Evolutionary conservation across 2,797 vertebrate genomes (phyloP).

Genomic region (Trichosurus vulpecula): DNA sequence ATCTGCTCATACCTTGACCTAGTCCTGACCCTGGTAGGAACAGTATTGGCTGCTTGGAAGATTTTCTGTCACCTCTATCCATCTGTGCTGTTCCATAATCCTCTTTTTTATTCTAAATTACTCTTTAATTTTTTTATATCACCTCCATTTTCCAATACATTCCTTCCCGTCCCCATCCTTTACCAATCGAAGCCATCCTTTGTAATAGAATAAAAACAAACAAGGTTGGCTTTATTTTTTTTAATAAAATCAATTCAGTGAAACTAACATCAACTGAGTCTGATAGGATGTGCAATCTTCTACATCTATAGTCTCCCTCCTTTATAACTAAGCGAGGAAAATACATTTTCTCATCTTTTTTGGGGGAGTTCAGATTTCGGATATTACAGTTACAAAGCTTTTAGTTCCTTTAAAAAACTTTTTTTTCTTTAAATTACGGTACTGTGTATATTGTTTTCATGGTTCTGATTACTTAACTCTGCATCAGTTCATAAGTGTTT

Average conservation of each 20-base stretch:
- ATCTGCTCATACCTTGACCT: too few species aligned
- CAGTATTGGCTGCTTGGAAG: background rate
- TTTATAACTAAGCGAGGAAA: background rate
- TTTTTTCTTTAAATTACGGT: background rate
- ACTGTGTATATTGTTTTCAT: background rate
- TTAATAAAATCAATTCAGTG: background rate
- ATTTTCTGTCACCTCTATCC: background rate
- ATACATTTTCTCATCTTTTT: background rate
- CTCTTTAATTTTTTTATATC: background rate
- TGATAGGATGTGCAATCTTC: background rate
- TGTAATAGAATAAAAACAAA: background rate
- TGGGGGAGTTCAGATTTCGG: background rate
- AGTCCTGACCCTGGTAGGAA: background rate
- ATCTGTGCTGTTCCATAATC: background rate
- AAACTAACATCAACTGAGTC: background rate
- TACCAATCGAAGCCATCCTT: background rate
- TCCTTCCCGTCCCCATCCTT: background rate
- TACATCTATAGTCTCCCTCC: background rate
- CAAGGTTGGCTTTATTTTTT: background rate
- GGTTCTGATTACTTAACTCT: background rate
- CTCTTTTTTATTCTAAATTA: background rate
- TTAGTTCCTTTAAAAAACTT: background rate
- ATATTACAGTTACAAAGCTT: background rate
- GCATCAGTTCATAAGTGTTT: background rate
- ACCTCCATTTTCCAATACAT: constrained; percentile 2